Percentiles rank a stretch among this genome's conserved stretches.
These are phyloP conservation scores for Aplocera efformata DNA, from an alignment of 2,888 invertebrate genomes.

Conservation along the genomic window DNA sequence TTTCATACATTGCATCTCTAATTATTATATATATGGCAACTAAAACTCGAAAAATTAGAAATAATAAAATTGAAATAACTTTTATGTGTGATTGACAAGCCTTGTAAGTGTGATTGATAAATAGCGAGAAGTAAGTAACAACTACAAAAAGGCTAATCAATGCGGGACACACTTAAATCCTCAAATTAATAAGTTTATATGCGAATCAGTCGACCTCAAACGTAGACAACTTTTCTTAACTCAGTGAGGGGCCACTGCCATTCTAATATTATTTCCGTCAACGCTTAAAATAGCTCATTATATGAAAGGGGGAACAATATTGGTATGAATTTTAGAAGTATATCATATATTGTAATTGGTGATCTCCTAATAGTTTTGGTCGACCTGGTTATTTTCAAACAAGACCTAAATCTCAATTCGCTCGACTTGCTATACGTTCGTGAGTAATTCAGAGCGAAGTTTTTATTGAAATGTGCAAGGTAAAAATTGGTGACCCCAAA, in stretches of 20 bases:
- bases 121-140: no score
- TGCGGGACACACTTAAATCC: constrained; percentile 37
- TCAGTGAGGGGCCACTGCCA: constrained; percentile 42
- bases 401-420: constrained; percentile 12
- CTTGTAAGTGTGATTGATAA: no score
- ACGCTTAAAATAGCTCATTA: constrained; percentile 10
- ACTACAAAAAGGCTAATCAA: constrained; percentile 8
- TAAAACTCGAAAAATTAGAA: no score
- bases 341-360: background rate
- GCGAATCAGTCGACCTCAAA: constrained; percentile 52
- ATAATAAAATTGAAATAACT: no score
- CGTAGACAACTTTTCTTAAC: constrained; percentile 52
- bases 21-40: constrained; percentile 2
- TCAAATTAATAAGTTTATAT: constrained; percentile 36
- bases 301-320: constrained; percentile 11
- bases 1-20: constrained; percentile 28
- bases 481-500: constrained; percentile 46
- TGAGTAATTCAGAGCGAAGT: constrained; percentile 21
- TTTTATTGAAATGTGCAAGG: constrained; percentile 26
- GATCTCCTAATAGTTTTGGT: constrained; percentile 5
- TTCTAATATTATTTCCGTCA: constrained; percentile 39
- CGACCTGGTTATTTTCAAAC: constrained; percentile 13
- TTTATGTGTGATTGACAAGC: no score
- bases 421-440: constrained; percentile 12
- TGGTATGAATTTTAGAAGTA: constrained; percentile 7